phyloP scores from a whole-genome alignment of 2,797 vertebrate genomes.

The Telmatherina bonti region DNA sequence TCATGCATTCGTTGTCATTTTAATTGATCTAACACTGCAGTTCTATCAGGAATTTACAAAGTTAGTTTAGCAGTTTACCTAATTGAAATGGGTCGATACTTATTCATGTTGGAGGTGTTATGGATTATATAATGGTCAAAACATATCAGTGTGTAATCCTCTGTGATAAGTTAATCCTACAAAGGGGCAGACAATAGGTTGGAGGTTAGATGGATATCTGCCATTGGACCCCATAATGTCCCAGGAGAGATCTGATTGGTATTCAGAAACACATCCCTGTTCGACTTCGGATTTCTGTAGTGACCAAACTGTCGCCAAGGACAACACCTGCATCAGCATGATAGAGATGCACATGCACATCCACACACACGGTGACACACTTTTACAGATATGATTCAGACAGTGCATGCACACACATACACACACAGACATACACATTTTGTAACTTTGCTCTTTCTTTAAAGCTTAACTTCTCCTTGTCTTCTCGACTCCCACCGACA shows the following conservation, averaged over 20 bases:
- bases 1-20: slow-evolving; percentile 31
- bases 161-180: slow-evolving; percentile 59
- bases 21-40: slow-evolving; percentile 36
- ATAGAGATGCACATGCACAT: slow-evolving; percentile 28
- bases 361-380: not conserved
- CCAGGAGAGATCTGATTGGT: slow-evolving; percentile 67
- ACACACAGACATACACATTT: slow-evolving; percentile 6
- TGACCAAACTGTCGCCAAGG: slow-evolving; percentile 71
- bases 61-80: slow-evolving; percentile 29
- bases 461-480: slow-evolving; percentile 25
- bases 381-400: slow-evolving; percentile 21
- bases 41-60: slow-evolving; percentile 34
- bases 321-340: slow-evolving; percentile 76
- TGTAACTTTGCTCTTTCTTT: slow-evolving; percentile 21
- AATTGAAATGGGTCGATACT: slow-evolving; percentile 39
- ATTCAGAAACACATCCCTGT: slow-evolving; percentile 67
- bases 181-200: slow-evolving; percentile 40
- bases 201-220: slow-evolving; percentile 42
- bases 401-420: too few species aligned
- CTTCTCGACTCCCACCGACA: slow-evolving; percentile 21
- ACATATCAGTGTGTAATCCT: slow-evolving; percentile 34
- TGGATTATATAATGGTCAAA: slow-evolving; percentile 36
- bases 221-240: slow-evolving; percentile 56
- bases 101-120: slow-evolving; percentile 28
- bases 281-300: slow-evolving; percentile 72